A percentile compares a stretch with the other conserved stretches of the same genome.
These are phyloP conservation scores for Carduelis carduelis DNA, from an alignment of 2,797 vertebrate species.

Conservation along the genomic window DNA sequence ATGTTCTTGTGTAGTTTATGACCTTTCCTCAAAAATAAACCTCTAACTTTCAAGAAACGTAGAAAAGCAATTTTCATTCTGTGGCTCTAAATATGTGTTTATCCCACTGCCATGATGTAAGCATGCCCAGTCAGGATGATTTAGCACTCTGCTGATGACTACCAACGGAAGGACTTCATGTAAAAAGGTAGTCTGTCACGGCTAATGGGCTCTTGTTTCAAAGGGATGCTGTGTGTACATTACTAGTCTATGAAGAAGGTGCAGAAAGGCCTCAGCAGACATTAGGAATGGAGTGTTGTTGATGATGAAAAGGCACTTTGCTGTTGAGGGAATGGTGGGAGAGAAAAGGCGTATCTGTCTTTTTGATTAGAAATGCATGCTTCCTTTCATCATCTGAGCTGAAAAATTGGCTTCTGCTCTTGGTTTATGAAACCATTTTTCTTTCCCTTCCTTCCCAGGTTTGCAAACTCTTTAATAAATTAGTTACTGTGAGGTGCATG, in stretches of 20 bases:
- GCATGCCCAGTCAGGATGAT: conserved; percentile 77
- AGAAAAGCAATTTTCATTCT: conserved; percentile 69
- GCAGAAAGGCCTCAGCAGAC: conserved; percentile 79
- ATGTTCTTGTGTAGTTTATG: conserved; percentile 38
- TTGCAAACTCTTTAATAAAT: conserved; percentile 84
- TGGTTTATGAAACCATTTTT: conserved; percentile 85
- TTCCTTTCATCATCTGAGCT: conserved; percentile 83
- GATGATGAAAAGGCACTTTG: conserved; percentile 85
- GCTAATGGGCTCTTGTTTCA: conserved; percentile 82
- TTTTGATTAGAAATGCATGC: conserved; percentile 85
- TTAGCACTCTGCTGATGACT: conserved; percentile 75
- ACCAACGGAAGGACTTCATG: conserved; percentile 75
- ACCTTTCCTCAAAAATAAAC: background rate
- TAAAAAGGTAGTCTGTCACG: conserved; percentile 78
- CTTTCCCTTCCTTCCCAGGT: conserved; percentile 79
- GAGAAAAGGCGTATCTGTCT: conserved; percentile 82
- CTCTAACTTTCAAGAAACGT: conserved; percentile 9
- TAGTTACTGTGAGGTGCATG: conserved; percentile 79
- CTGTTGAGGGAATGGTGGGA: conserved; percentile 78
- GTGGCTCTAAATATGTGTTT: conserved; percentile 72
- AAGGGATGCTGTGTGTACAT: conserved; percentile 80
- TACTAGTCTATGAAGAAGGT: conserved; percentile 78
- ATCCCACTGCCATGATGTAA: conserved; percentile 54
- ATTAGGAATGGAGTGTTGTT: conserved; percentile 83
- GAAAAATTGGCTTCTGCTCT: conserved; percentile 83